phyloP scores from a whole-genome alignment of 2,888 invertebrate species.

The Tachystola acroxantha region DNA sequence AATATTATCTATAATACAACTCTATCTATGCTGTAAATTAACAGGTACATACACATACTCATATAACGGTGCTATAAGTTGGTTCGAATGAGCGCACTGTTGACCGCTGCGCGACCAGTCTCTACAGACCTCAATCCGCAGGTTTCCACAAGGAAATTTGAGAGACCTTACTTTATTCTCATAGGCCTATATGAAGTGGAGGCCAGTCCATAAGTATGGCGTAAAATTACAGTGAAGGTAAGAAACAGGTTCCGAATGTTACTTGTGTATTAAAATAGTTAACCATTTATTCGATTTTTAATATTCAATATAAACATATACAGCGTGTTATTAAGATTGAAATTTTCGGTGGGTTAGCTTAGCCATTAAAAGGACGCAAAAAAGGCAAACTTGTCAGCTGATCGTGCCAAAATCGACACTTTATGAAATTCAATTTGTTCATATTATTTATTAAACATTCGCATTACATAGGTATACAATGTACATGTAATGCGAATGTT shows the following conservation, averaged over 20 bases:
- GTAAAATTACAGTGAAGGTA: slow-evolving; percentile 1
- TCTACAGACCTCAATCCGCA: slow-evolving; percentile 11
- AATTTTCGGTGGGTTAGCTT: too few species aligned
- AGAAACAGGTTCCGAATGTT: background rate
- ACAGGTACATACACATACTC: slow-evolving; percentile 4
- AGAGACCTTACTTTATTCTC: background rate
- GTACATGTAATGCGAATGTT: too few species aligned
- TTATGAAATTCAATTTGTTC: too few species aligned
- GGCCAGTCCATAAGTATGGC: background rate
- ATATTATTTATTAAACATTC: too few species aligned
- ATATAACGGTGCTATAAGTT: slow-evolving; percentile 24
- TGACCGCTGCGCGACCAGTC: slow-evolving; percentile 11
- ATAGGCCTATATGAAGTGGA: background rate
- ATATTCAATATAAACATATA: too few species aligned
- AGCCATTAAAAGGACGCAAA: too few species aligned
- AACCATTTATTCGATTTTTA: too few species aligned
- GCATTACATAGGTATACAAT: too few species aligned
- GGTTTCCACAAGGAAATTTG: background rate
- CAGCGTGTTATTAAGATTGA: too few species aligned
- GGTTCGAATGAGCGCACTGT: slow-evolving; percentile 16
- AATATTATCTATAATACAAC: too few species aligned
- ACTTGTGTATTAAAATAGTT: background rate
- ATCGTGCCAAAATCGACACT: too few species aligned
- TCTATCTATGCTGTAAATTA: background rate
- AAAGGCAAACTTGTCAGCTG: too few species aligned